These are phyloP conservation scores for Nicator chloris DNA, from an alignment of 2,113 vertebrate species.

Conservation along the genomic window DNA sequence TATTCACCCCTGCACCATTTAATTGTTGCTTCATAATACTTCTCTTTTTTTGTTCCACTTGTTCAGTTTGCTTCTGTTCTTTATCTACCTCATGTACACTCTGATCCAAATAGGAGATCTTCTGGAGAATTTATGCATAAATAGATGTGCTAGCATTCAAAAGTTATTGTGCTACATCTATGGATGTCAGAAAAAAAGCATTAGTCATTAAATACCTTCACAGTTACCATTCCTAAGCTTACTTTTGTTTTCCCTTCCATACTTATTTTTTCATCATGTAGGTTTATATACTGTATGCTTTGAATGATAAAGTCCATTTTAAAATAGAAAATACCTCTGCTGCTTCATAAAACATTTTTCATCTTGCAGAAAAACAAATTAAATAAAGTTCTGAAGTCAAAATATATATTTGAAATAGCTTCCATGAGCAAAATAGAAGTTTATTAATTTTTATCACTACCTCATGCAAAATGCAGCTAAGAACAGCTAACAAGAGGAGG, in stretches of 20 bases:
- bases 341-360: background rate
- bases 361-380: background rate
- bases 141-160: background rate
- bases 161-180: background rate
- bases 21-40: constrained; percentile 1
- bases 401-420: background rate
- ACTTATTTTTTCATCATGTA: background rate
- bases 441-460: background rate
- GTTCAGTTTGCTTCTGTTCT: constrained; percentile 43
- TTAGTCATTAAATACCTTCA: background rate
- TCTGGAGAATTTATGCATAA: constrained; percentile 51
- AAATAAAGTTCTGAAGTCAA: background rate
- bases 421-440: background rate
- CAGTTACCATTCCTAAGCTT: background rate
- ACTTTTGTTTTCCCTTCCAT: background rate
- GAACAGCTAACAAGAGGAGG: background rate
- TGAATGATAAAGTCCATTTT: background rate
- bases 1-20: constrained; percentile 47
- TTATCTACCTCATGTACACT: constrained; percentile 20
- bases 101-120: constrained; percentile 23
- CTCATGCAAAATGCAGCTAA: background rate
- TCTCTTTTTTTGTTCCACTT: constrained; percentile 32
- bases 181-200: background rate
- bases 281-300: background rate
- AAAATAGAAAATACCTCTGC: background rate